Percentiles rank a stretch among this genome's conserved stretches.
These are phyloP conservation scores for Battus philenor DNA, from an alignment of 1,140 invertebrate species.

Conservation along the genomic window DNA sequence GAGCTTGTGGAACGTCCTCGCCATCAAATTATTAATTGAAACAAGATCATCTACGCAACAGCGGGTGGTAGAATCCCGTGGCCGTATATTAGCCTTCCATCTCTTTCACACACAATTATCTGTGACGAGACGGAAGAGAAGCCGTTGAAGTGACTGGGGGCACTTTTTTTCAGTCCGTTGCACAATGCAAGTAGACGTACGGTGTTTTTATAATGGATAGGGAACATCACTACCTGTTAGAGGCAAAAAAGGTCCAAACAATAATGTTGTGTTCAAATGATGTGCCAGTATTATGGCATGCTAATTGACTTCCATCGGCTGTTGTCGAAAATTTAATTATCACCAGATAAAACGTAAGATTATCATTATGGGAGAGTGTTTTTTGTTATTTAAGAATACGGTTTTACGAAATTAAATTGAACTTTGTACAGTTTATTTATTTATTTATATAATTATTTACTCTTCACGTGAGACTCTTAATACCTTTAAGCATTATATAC, in stretches of 20 bases:
- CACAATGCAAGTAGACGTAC: constrained; percentile 6
- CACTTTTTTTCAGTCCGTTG: constrained; percentile 1
- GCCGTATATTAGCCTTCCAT: constrained; percentile 34
- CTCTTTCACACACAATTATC: constrained; percentile 22
- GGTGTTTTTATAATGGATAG: constrained; percentile 1
- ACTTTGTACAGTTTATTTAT: too few relatives aligned
- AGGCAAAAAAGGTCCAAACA: constrained; percentile 7
- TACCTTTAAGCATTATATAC: too few relatives aligned
- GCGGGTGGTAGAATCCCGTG: constrained; percentile 39
- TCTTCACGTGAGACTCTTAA: too few relatives aligned
- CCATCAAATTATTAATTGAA: constrained; percentile 51
- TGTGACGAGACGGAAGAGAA: constrained; percentile 22
- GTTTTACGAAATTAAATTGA: too few relatives aligned
- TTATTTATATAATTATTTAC: too few relatives aligned
- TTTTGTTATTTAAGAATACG: too few relatives aligned
- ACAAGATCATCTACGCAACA: constrained; percentile 37
- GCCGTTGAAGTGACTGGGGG: not conserved
- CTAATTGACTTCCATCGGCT: constrained; percentile 12
- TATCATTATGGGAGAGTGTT: constrained; percentile 1
- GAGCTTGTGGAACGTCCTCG: constrained; percentile 16
- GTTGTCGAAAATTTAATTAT: constrained; percentile 11
- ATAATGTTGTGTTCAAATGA: constrained; percentile 4
- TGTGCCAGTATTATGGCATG: constrained; percentile 2
- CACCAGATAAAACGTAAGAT: not conserved
- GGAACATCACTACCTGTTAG: constrained; percentile 6